Evolutionary conservation across 2,113 vertebrate genomes (phyloP).

Genomic region (Pseudonaja textilis): DNA sequence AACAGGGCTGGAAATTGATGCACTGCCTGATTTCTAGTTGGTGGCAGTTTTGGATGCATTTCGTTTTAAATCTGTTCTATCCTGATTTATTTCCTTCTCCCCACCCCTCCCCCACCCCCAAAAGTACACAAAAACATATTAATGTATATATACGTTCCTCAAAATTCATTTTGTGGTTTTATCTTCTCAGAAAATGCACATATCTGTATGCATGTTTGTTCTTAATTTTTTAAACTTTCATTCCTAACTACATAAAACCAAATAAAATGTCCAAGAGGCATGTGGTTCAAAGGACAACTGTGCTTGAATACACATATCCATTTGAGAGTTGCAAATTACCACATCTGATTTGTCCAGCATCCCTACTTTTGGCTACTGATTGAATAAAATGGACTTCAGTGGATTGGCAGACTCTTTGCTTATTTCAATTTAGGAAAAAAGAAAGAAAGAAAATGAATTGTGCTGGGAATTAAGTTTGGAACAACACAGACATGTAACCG

Average conservation of each 20-base stretch:
- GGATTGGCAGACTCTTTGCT: background rate
- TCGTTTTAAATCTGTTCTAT: background rate
- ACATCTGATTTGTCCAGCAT: background rate
- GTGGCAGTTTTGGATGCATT: background rate
- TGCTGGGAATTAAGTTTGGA: conserved; percentile 52
- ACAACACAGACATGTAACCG: conserved; percentile 40
- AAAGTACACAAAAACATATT: background rate
- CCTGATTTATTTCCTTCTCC: background rate
- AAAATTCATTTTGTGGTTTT: background rate
- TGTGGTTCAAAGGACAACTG: background rate
- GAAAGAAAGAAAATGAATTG: background rate
- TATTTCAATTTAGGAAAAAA: conserved; percentile 17
- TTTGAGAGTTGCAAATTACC: background rate
- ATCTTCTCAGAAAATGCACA: background rate
- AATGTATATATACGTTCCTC: background rate
- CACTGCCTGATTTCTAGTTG: background rate
- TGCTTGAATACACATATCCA: background rate
- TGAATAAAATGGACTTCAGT: background rate
- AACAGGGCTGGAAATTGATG: background rate
- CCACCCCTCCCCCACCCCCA: background rate
- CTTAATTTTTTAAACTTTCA: background rate
- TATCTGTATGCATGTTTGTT: background rate
- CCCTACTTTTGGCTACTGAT: background rate
- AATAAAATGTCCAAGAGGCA: background rate
- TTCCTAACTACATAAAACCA: background rate